Evolutionary conservation across 2,888 invertebrate species (phyloP), one percentile per base, ranked within the genome.

Genomic region (Parasteatoda lunata): DNA sequence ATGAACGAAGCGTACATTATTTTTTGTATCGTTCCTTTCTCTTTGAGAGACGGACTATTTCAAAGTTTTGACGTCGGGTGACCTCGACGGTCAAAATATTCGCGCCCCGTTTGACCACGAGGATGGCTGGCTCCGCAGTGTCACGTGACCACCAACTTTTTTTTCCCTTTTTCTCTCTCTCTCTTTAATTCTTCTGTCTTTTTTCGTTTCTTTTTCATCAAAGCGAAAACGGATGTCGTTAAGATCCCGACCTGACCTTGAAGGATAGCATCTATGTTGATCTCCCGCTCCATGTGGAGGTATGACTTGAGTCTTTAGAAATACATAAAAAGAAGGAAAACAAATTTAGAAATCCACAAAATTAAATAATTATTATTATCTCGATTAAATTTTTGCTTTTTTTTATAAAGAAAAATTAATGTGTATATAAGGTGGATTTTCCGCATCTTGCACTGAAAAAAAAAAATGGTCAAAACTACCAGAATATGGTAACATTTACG

Each of bases 161-260:
- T 72, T 71, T 6, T 72, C 51, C 7, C 51, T 9, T 15, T 51
- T 49, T 49, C 30, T 52, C 30, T 4, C 51, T 52, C 30, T 15
- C 51, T 30, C 69, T 9, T 68, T 68, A 15, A 13, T 59, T 9
- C 59, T 59, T 59, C 59, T 59, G 49, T 48, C 5, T 49, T 75
- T 75, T 64, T 13, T n/a, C 13, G 49, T 15, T 69, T n/a, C 51
- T 47, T n/a, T 15, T 54, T 72, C 54, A 52, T 30, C 30, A 48
- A 49, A 48, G 54, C 49, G 59, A 73, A 76, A 80, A 75, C 80
- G 85, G 85, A 86, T 86, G 85, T 86, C 85, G 80, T 86, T 80
- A 72, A 81, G 68, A 80, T 75, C 48, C 71, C 68, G 70, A 78
- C 75, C 75, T 51, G 71, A 65, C 80, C 79, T 79, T 85, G 70